Base-by-base conservation (phyloP, 35 echinoderm and acorn worm species). In the Anneissia japonica region DNA sequence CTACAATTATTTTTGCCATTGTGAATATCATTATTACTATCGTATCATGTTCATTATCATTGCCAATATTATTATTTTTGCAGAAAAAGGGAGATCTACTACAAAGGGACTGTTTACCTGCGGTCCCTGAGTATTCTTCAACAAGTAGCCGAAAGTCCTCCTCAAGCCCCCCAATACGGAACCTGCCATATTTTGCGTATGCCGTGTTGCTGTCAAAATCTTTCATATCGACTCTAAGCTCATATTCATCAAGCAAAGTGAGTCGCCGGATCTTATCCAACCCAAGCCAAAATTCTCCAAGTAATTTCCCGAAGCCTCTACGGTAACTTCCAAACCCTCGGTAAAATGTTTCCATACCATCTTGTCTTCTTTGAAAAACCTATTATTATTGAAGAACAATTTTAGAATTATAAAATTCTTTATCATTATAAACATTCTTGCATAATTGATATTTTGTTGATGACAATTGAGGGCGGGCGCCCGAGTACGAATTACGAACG, bases 201-300 rank as follows among this genome's bases (percentile, higher is more conserved):
- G 56, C 74, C 11, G 46, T 35, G 14, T 32, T 32, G 33, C 77
- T 77, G 73, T 56, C 36, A 31, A 29, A 81, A 4, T 81, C 55
- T 56, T 80, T 35, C 55, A 88, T 32, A 36, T 88, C 86, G 35
- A 88, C 81, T 36, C 79, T 37, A n/a, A 82, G 79, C 40, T 89
- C 32, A 36, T 89, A 89, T 17, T 35, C 35, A 4, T 82, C 80
- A n/a, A 30, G 21, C 14, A 64, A 56, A 28, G 74, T 46, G 4
- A 89, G 34, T 31, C 32, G 64, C 34, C 81, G 39, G 26, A 89
- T 89, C 16, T 89, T 89, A 26, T 89, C 87, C 13, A 82, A 30
- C 0, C 87, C 87, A 40, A 89, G 56, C 87, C 87, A 89, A 30
- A 82, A 83, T 89, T 89, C 87, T 28, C 32, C 78, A 30, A 40